Evolutionary conservation across 53 echinoderm and acorn worm species (phyloP).

Genomic region (Apostichopus leukothele): DNA sequence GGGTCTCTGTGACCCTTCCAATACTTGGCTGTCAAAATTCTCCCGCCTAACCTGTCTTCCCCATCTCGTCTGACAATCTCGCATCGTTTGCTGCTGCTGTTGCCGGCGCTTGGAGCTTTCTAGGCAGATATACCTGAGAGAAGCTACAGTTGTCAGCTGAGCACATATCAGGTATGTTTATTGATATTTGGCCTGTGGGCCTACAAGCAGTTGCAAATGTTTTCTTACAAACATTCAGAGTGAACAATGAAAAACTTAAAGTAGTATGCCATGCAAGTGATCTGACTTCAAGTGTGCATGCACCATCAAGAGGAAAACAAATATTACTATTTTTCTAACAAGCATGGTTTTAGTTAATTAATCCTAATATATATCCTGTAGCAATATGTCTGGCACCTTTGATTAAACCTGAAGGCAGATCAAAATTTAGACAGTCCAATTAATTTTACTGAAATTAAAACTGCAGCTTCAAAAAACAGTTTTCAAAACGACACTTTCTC

Average conservation of each 20-base stretch:
- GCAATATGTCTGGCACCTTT: too few species aligned
- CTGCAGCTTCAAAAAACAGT: too few species aligned
- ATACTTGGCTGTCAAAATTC: neutral
- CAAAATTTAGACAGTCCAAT: too few species aligned
- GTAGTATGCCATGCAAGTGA: neutral
- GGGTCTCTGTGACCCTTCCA: neutral
- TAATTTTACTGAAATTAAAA: too few species aligned
- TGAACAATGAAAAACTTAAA: neutral
- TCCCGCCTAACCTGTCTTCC: neutral
- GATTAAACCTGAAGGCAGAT: too few species aligned
- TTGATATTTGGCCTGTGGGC: neutral
- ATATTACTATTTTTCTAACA: too few species aligned
- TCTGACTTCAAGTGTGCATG: too few species aligned
- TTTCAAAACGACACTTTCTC: too few species aligned
- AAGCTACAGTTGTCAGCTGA: neutral
- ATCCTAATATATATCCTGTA: too few species aligned
- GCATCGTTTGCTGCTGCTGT: neutral
- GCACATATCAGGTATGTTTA: neutral
- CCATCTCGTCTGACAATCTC: neutral
- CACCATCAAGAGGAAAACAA: too few species aligned
- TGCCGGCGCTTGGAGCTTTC: neutral
- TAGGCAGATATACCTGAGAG: neutral
- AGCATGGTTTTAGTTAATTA: too few species aligned
- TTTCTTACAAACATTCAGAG: neutral
- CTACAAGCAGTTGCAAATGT: neutral